Evolutionary conservation across 2,113 vertebrate genomes (phyloP), one percentile per base, ranked within the genome.

Genomic region (Psittacara wagleri): DNA sequence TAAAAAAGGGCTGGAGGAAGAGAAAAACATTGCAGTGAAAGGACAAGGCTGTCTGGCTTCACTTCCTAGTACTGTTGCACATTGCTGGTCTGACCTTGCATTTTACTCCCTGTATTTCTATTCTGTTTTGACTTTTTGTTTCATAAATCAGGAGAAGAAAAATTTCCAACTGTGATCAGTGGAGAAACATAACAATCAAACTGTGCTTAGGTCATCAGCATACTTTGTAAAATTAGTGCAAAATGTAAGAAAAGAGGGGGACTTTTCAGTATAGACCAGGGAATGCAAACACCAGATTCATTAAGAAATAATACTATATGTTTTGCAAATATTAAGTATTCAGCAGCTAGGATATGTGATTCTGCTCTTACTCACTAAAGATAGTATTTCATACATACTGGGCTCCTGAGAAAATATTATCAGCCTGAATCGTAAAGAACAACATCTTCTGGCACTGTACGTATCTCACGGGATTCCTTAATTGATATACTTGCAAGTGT

Each of bases 391-490:
- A 90, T 95, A 82, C 27, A 23, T 88, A 93, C 41, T 91, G 41
- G 86, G 72, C 94, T 95, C 88, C 81, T 85, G 93, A 97, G 92
- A 97, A 97, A 97, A 97, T 97, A 91, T 92, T 95, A 95, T 52
- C 67, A 93, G 75, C 76, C 51, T 91, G 70, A 94, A 82, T 95
- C 9, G 55, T 88, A 97, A 91, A 93, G 80, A 95, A 29, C 10
- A 93, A 59, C 57, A 78, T 91, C 55, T 88, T 59, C 85, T 97
- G 94, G 89, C 87, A 31, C 51, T 67, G 44, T 39, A 89, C 78
- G 33, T 88, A 69, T 94, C 96, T 96, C 86, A 63, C 31, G 88
- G 96, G 94, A 96, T 96, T 90, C 63, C 61, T 91, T 97, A 97
- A 97, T 69, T 98, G 90, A 96, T 93, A 63, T 64, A 64, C 74